A percentile compares a stretch with the other conserved stretches of the same genome.
Evolutionary conservation across 2,888 invertebrate species (phyloP).

Genomic region (Caenorhabditis sp.): DNA sequence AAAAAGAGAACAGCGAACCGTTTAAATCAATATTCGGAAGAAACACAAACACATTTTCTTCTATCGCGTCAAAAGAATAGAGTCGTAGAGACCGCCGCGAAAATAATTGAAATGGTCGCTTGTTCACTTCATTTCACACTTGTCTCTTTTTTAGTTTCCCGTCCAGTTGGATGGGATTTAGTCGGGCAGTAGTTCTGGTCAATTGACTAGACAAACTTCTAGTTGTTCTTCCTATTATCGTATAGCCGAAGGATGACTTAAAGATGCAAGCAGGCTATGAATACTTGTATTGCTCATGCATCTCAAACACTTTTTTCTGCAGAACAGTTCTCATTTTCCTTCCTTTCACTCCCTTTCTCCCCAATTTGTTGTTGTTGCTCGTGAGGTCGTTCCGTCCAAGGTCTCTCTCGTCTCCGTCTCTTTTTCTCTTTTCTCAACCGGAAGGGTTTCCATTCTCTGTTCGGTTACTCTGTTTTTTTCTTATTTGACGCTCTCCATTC

Average conservation of each 20-base stretch:
- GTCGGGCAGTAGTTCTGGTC: too few species aligned
- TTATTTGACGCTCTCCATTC: neutral
- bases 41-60: conserved; percentile 9
- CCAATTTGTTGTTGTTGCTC: conserved; percentile 7
- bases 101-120: conserved; percentile 21
- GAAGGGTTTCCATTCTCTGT: neutral
- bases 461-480: neutral
- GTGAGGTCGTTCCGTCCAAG: neutral
- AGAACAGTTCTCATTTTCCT: too few species aligned
- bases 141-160: neutral
- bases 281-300: too few species aligned
- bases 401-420: conserved; percentile 4
- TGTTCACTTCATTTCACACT: conserved; percentile 10
- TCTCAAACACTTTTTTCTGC: too few species aligned
- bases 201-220: too few species aligned
- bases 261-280: too few species aligned
- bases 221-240: too few species aligned
- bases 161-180: too few species aligned
- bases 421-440: neutral
- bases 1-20: too few species aligned
- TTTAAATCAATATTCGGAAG: too few species aligned
- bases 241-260: too few species aligned
- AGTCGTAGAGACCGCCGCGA: conserved; percentile 15
- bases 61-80: too few species aligned
- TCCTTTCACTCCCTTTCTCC: conserved; percentile 3